These are phyloP conservation scores for Yponomeuta sedellus DNA, from an alignment of 2,888 invertebrate genomes.

Conservation along the genomic window DNA sequence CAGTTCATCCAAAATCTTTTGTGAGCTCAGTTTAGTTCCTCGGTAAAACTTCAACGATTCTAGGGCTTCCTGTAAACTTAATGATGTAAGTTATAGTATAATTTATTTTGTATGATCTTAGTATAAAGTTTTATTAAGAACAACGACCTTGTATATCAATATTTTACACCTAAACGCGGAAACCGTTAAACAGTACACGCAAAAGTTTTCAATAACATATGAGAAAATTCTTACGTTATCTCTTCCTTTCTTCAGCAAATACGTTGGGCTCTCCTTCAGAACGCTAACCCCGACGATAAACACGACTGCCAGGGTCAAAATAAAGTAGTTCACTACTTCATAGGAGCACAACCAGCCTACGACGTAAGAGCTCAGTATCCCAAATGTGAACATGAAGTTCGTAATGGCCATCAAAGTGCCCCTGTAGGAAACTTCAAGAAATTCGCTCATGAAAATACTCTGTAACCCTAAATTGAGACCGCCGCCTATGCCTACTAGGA, in stretches of 20 bases:
- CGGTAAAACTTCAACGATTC: slow-evolving; percentile 10
- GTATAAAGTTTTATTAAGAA: too few species aligned
- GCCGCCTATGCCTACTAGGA: not conserved
- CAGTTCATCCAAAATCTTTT: slow-evolving; percentile 5
- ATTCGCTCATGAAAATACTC: not conserved
- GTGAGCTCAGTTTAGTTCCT: not conserved
- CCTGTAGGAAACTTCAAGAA: not conserved
- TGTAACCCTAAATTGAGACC: not conserved
- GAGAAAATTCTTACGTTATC: not conserved
- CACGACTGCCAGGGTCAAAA: not conserved
- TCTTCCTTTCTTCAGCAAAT: not conserved
- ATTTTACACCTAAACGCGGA: too few species aligned
- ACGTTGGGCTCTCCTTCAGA: slow-evolving; percentile 12
- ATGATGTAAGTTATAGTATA: too few species aligned
- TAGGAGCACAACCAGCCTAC: slow-evolving; percentile 14
- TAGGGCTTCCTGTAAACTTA: slow-evolving; percentile 11
- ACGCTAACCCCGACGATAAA: not conserved
- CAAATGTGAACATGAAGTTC: not conserved
- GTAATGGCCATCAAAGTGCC: slow-evolving; percentile 7
- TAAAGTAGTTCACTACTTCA: not conserved
- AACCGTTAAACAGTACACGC: too few species aligned
- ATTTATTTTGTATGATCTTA: too few species aligned
- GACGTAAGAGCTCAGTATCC: slow-evolving; percentile 9
- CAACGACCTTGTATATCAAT: too few species aligned
- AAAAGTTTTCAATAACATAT: not conserved